These are phyloP conservation scores for Dendrolimus punctatus DNA, from an alignment of 1,140 invertebrate species.

Conservation along the genomic window DNA sequence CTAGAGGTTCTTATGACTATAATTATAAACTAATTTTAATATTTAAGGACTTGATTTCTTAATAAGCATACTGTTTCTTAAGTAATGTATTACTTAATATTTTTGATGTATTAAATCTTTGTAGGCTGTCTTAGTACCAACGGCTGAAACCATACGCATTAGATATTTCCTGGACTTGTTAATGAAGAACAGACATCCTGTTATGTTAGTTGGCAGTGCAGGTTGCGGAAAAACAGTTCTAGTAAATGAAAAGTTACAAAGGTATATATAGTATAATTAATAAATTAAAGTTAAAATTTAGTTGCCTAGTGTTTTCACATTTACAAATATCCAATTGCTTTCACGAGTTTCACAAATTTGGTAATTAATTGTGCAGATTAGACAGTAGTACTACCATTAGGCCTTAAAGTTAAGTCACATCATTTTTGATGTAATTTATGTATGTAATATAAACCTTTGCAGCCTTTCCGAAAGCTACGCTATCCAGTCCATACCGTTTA, in stretches of 20 bases:
- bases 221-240: constrained; percentile 94
- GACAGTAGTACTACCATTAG: too few species aligned
- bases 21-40: too few species aligned
- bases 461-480: constrained; percentile 89
- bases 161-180: constrained; percentile 92
- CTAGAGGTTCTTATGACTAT: not conserved
- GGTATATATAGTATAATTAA: constrained; percentile 28
- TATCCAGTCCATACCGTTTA: constrained; percentile 94
- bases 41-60: too few species aligned
- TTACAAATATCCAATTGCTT: too few species aligned
- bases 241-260: constrained; percentile 88
- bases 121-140: constrained; percentile 93
- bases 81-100: not conserved
- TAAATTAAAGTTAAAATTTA: not conserved
- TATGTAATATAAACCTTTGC: constrained; percentile 16
- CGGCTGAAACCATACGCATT: constrained; percentile 92
- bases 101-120: not conserved
- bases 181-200: constrained; percentile 89
- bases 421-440: too few species aligned
- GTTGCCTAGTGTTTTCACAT: too few species aligned
- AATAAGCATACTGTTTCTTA: not conserved
- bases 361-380: too few species aligned
- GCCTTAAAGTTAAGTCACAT: too few species aligned
- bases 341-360: too few species aligned
- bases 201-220: constrained; percentile 94